A percentile compares a stretch with the other conserved stretches of the same genome.
These are phyloP conservation scores for Globicephala melas DNA, from an alignment of 2,113 vertebrate genomes.

Conservation along the genomic window DNA sequence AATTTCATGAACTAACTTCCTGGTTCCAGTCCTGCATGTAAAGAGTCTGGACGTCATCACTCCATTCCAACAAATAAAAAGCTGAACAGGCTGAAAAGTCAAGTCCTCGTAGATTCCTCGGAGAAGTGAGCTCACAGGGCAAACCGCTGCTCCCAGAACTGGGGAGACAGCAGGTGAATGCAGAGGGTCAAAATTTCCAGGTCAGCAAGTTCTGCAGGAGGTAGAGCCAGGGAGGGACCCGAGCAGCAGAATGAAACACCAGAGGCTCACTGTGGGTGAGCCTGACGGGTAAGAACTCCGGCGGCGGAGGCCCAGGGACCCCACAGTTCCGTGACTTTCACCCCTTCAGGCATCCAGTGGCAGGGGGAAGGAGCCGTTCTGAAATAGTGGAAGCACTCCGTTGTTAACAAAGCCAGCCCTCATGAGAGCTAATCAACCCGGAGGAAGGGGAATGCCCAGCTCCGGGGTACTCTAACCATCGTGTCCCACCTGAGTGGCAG, in stretches of 20 bases:
- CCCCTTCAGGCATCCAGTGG: neutral
- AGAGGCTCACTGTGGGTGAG: neutral
- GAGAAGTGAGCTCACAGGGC: neutral
- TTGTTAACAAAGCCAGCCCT: neutral
- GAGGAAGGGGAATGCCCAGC: neutral
- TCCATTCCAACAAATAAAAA: neutral
- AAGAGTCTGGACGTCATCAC: neutral
- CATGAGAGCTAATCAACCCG: neutral
- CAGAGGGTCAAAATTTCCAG: neutral
- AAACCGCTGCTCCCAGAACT: neutral
- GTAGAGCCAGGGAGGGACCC: fast-evolving
- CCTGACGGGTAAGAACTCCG: neutral
- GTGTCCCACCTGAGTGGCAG: neutral
- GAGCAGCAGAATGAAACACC: neutral
- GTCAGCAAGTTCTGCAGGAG: no score
- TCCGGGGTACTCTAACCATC: neutral
- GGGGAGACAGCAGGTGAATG: neutral
- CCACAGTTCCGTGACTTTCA: neutral
- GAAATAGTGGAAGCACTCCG: neutral
- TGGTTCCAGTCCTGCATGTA: fast-evolving
- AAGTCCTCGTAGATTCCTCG: neutral
- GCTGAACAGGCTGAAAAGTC: neutral
- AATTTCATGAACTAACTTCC: neutral
- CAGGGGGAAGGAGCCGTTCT: neutral
- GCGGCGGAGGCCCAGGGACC: neutral